Base-by-base conservation (phyloP, 1,140 invertebrate species). In the Neodiprion virginianus region DNA sequence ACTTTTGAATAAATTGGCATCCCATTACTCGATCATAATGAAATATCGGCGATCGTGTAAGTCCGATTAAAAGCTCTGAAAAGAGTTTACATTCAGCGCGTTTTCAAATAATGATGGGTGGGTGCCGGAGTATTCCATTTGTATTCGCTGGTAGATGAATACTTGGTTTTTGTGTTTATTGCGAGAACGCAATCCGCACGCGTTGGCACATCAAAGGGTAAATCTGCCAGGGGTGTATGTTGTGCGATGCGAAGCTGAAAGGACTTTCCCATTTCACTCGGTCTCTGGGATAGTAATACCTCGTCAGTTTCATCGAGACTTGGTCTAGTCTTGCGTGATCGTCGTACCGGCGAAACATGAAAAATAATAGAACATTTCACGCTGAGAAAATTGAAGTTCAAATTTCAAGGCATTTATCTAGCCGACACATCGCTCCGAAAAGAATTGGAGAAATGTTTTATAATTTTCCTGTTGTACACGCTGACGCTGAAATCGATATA, bases 121-220 rank as follows among this genome's bases (percentile, higher is more conserved):
- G 53, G 53, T 61, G 11, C 28, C 28, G 28, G 28, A 40, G 53
- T 12, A 14, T 17, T 61, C 53, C 11, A 12, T 61, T 17, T 12
- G 53, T 14, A 61, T 61, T 61, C 53, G 53, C 53, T 14, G 11
- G 53, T 40, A 40, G 2, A 40, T 40, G 28, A 40, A 40, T 61
- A 61, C 53, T 61, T 61, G 53, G 53, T 61, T 61, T 61, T 61
- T 61, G 5, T 61, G 53, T 61, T 61, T 61, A 61, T 61, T 61
- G 53, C 53, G n/a, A 61, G 53, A 61, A 61, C 53, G 53, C 53
- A 61, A 61, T 61, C 53, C 53, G 53, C n/a, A 61, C 53, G 53
- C 53, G 53, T 61, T 17, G 53, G 53, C 53, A 61, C 53, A 61
- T 61, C 53, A 61, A 61, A 61, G 53, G n/a, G 53, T 7, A 61